phyloP scores from a whole-genome alignment of 2,888 invertebrate species.

The Epirrita christyi region DNA sequence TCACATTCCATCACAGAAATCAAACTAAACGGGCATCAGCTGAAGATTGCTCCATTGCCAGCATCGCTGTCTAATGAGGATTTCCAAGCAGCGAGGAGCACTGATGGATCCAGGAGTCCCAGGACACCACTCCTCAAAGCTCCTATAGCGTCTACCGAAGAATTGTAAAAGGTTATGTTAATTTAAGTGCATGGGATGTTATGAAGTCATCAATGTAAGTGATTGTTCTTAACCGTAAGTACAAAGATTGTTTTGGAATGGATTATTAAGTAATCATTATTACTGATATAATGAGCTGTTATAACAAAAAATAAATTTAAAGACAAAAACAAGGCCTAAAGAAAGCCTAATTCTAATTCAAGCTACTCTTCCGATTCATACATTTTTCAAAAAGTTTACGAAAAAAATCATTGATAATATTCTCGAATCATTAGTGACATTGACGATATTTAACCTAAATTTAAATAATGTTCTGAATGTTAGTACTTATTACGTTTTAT shows the following conservation, averaged over 20 bases:
- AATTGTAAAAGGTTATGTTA: constrained; percentile 69
- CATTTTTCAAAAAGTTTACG: constrained; percentile 6
- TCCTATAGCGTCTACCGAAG: constrained; percentile 81
- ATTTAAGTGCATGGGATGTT: constrained; percentile 29
- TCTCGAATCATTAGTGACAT: constrained; percentile 57
- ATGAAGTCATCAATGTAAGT: constrained; percentile 19
- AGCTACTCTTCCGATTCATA: constrained; percentile 35
- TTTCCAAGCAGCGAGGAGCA: constrained; percentile 75
- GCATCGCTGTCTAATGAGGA: constrained; percentile 87
- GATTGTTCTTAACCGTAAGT: neutral
- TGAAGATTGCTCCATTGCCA: constrained; percentile 87
- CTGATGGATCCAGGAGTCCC: constrained; percentile 76
- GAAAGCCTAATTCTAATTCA: too few relatives aligned
- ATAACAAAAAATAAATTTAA: constrained; percentile 17
- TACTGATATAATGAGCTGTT: constrained; percentile 2
- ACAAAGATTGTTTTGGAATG: neutral
- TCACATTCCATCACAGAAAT: constrained; percentile 91
- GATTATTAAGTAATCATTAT: neutral
- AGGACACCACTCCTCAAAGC: constrained; percentile 78
- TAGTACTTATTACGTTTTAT: constrained; percentile 39
- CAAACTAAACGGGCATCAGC: constrained; percentile 89
- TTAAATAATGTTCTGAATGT: constrained; percentile 45
- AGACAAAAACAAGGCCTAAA: constrained; percentile 32
- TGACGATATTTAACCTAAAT: constrained; percentile 44
- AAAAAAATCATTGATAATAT: constrained; percentile 37